Evolutionary conservation across 2,797 vertebrate genomes (phyloP), one percentile per base, ranked within the genome.

Genomic region (Paratrypauchen microcephalus): DNA sequence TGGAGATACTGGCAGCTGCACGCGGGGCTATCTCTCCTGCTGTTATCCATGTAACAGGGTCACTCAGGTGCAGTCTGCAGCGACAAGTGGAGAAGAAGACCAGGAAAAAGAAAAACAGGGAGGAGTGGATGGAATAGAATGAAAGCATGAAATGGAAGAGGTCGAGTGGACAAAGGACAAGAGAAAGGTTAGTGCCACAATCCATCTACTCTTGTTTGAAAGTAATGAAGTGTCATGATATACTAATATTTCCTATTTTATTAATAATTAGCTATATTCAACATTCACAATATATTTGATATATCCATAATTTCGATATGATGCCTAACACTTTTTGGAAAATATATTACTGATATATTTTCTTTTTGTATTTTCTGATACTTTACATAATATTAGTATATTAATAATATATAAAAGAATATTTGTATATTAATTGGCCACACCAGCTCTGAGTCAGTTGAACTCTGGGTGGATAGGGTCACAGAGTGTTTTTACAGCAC

Each of bases 51-150:
- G 71, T 65, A 70, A 73, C 74, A 55, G 80, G 85, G 86, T 88
- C 85, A 83, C 75, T 88, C 84, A 83, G 85, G 87, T 87, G 87
- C 74, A 78, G 79, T 85, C 78, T 83, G 71, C 36, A 26, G 78
- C 76, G 80, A 83, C 72, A 72, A 83, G 81, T 76, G 72, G 73
- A 72, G 69, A 68, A 76, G 78, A 69, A 73, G 32, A 68, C 59
- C 63, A 68, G 80, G 82, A 88, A 84, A 87, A 87, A 78, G 75
- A 21, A 61, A 30, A 57, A 72, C 48, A 4, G 68, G 75, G 81
- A 67, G 79, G 72, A 85, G 73, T 72, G 76, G 75, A 83, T 70
- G 81, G 61, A 72, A 70, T 77, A 74, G 58, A 71, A 74, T 45
- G 56, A 72, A 57, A 64, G 74, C 71, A 81, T 75, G 80, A 81